Conservation (phyloP, 2,113 vertebrate genomes). For the Vulpes vulpes region DNA sequence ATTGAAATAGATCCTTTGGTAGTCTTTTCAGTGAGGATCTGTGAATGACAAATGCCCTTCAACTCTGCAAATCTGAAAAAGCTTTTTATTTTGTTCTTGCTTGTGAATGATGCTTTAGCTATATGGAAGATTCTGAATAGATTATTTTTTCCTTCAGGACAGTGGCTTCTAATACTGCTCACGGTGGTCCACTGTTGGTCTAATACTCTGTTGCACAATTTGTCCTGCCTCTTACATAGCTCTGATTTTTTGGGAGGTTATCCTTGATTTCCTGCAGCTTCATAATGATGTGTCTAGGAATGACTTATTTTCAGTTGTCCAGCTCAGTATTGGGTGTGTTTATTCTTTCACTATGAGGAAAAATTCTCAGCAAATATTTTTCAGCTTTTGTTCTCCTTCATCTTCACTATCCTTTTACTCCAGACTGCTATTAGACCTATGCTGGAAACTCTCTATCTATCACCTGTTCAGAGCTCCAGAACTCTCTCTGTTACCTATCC, state of each 20-base stretch:
- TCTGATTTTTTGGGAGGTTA: background rate
- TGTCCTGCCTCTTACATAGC: background rate
- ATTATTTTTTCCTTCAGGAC: background rate
- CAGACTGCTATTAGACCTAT: background rate
- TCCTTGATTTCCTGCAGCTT: conserved; percentile 41
- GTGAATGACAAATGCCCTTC: background rate
- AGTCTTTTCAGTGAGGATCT: conserved; percentile 38
- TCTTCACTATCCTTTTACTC: background rate
- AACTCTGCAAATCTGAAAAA: background rate
- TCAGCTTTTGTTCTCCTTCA: background rate
- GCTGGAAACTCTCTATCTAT: background rate
- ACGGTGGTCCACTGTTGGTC: background rate
- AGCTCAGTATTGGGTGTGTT: background rate
- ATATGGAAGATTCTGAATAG: background rate
- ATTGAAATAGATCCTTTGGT: conserved; percentile 58
- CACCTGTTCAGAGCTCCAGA: background rate
- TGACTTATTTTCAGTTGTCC: background rate
- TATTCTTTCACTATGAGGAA: background rate
- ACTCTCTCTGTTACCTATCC: background rate
- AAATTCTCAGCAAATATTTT: background rate
- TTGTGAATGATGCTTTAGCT: background rate
- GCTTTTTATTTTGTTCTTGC: background rate
- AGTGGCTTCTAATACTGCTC: background rate
- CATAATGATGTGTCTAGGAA: background rate
- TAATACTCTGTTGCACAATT: background rate